A percentile compares a stretch with the other conserved stretches of the same genome.
These are phyloP conservation scores for Diaprepes abbreviatus DNA, from an alignment of 2,888 invertebrate species.

Conservation along the genomic window DNA sequence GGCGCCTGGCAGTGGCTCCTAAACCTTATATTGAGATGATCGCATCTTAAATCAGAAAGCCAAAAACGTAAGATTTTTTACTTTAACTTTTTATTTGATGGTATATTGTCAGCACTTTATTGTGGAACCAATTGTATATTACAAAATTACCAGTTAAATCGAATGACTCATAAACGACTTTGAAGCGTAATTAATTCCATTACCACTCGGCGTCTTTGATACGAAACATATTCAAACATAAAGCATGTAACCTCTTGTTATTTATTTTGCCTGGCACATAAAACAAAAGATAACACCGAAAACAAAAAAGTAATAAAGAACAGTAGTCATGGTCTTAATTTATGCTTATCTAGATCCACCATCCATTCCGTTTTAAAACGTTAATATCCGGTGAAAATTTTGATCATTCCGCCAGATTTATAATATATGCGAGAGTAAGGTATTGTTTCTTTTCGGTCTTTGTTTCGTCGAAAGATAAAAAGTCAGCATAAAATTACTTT, in stretches of 20 bases:
- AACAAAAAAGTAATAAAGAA: conserved; percentile 31
- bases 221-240: not conserved
- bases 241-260: not conserved
- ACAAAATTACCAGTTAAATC: too few species aligned
- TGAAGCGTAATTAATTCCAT: too few species aligned
- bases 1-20: too few species aligned
- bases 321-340: conserved; percentile 28
- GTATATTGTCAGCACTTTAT: too few species aligned
- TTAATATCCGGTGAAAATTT: conserved; percentile 49
- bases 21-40: too few species aligned
- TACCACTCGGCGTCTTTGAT: too few species aligned
- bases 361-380: conserved; percentile 34
- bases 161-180: too few species aligned
- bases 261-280: not conserved
- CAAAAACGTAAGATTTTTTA: too few species aligned
- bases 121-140: too few species aligned
- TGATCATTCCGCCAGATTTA: conserved; percentile 40
- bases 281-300: conserved; percentile 18
- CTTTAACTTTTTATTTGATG: too few species aligned
- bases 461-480: conserved; percentile 38
- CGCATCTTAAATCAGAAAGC: too few species aligned
- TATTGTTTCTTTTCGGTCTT: conserved; percentile 46
- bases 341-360: conserved; percentile 34
- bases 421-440: conserved; percentile 41
- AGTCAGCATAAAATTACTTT: conserved; percentile 45